Evolutionary conservation across 2,888 invertebrate species (phyloP).

Genomic region (Philopedon plagiatum): DNA sequence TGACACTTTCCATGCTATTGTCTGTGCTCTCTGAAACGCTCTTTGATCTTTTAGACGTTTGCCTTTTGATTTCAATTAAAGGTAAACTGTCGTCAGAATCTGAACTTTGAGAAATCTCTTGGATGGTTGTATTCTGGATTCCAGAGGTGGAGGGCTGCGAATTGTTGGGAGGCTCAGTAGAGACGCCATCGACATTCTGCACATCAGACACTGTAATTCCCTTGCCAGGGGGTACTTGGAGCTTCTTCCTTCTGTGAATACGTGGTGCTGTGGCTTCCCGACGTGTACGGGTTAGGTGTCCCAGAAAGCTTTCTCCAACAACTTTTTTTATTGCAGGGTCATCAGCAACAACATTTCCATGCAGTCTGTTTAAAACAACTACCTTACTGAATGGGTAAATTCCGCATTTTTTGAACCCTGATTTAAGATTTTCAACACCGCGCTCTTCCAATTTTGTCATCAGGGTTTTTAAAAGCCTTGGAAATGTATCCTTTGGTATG

Average conservation of each 20-base stretch:
- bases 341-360: constrained; percentile 24
- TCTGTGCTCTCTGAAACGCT: constrained; percentile 1
- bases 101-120: not conserved
- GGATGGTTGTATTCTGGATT: not conserved
- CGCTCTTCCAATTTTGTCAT: constrained; percentile 9
- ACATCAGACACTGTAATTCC: not conserved
- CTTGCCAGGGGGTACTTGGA: constrained; percentile 12
- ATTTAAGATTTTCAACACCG: not conserved
- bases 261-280: constrained; percentile 35
- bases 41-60: not conserved
- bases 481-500: constrained; percentile 38
- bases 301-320: no score
- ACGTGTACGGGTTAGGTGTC: no score
- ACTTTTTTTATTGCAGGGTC: no score
- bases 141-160: not conserved
- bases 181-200: not conserved
- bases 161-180: not conserved
- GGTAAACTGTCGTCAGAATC: constrained; percentile 6
- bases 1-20: not conserved
- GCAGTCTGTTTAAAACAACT: not conserved
- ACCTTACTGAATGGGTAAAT: not conserved
- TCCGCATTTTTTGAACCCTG: not conserved
- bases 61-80: constrained; percentile 2
- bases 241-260: constrained; percentile 34
- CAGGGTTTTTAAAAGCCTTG: constrained; percentile 31